Base-by-base conservation (phyloP, 2,797 vertebrate species). In the Mus spretus region DNA sequence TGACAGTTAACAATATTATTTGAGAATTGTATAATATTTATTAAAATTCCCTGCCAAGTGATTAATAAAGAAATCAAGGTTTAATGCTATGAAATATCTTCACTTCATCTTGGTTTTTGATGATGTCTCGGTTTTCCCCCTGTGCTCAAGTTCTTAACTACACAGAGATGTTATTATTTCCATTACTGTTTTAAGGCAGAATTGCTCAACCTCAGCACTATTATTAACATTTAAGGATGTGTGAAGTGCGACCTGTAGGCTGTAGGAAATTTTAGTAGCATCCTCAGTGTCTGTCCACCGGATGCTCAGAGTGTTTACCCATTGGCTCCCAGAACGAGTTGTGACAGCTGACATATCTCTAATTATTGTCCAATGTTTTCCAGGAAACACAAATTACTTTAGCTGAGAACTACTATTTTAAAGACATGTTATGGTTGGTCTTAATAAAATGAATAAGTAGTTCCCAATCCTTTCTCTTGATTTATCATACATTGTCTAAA, bases 361-460 rank as follows among this genome's bases (percentile, higher is more conserved):
- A 55, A 14, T 10, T 44, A 81, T 77, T 79, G 24, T 31, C 20
- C 63, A 80, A 6, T 91, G 57, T 79, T n/a, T 26, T n/a, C 31
- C 50, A 12, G 40, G 11, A 53, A 80, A 19, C 74, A 61, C 80
- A 93, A 75, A 53, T 74, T 65, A 9, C 50, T 55, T 75, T 79
- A 47, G 40, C 44, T 80, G 92, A 95, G n/a, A 86, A 94, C 44
- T 40, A 91, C 4, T 50, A 0, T 93, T 83, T 40, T 81, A 87
- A 61, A 89, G 59, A 61, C 31, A 40, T 50, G 26, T n/a, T 95
- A 26, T 80, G 83, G 26, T 53, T 92, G 61, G 15, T 28, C 70
- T 92, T 91, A 72, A 57, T n/a, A 81, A 96, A 89, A 59, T 84
- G 80, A 84, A 91, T 37, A 63, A 75, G 17, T 91, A 72, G 55